phyloP scores from a whole-genome alignment of 1,140 invertebrate genomes.

The Alviniconcha marisindica region DNA sequence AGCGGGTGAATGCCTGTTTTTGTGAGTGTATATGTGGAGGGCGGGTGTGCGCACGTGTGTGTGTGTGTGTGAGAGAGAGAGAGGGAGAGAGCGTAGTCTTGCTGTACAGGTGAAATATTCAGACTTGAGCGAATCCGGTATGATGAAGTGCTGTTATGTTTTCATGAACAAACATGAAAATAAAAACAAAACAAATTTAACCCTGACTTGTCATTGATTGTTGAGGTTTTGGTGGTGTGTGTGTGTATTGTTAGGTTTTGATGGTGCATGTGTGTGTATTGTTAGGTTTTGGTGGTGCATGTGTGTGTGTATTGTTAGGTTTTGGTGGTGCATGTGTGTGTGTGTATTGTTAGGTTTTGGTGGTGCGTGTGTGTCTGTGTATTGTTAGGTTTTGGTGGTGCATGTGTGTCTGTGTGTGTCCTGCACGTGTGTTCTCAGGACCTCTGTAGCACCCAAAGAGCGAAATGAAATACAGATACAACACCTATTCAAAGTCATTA shows the following conservation, averaged over 20 bases:
- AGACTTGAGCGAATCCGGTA: neutral
- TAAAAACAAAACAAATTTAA: neutral
- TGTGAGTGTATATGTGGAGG: neutral
- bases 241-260: conserved; percentile 21
- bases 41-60: conserved; percentile 19
- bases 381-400: too few species aligned
- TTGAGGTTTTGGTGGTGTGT: neutral
- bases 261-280: conserved; percentile 8
- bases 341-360: neutral
- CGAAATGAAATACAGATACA: neutral
- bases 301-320: conserved; percentile 27
- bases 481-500: neutral
- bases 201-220: too few species aligned
- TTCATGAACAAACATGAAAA: neutral
- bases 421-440: neutral
- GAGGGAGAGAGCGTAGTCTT: too few species aligned
- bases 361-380: too few species aligned
- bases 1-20: neutral
- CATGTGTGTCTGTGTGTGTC: neutral
- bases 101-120: neutral
- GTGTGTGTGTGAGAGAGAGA: neutral
- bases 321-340: conserved; percentile 24
- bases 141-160: neutral
- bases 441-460: too few species aligned
- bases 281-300: conserved; percentile 15